Evolutionary conservation across 1,140 invertebrate species (phyloP).

Genomic region (Diuraphis noxia): DNA sequence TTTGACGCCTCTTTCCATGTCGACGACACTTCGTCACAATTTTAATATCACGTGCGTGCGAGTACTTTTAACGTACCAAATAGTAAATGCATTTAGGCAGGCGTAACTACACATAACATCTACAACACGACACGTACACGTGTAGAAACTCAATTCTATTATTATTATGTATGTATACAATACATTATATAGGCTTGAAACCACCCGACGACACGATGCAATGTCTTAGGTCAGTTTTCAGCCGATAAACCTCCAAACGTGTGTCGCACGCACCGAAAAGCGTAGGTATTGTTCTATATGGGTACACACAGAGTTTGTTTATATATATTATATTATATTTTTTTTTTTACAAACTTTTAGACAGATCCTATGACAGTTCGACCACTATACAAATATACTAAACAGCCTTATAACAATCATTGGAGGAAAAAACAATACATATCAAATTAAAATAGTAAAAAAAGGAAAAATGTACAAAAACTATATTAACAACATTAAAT

Average conservation of each 20-base stretch:
- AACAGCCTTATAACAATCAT: no score
- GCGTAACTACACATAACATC: no score
- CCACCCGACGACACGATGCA: background rate
- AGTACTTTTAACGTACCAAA: background rate
- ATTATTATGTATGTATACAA: background rate
- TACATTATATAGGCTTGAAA: background rate
- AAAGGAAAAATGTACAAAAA: no score
- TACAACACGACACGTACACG: background rate
- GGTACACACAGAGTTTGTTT: background rate
- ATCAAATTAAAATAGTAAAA: no score
- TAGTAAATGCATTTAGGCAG: no score
- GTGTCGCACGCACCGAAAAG: background rate
- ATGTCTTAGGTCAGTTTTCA: conserved; percentile 40
- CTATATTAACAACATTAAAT: no score
- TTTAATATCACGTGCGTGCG: no score
- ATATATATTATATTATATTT: no score
- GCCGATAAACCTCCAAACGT: background rate
- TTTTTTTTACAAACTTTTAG: no score
- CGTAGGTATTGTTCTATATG: background rate
- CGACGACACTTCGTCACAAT: background rate
- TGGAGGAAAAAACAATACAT: no score
- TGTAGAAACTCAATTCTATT: background rate
- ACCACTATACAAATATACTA: no score
- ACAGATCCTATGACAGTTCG: no score
- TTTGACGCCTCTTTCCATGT: background rate